Percentiles rank a stretch among this genome's conserved stretches.
Evolutionary conservation across 1,140 invertebrate genomes (phyloP).

Genomic region (Dolichoris vasculosae): DNA sequence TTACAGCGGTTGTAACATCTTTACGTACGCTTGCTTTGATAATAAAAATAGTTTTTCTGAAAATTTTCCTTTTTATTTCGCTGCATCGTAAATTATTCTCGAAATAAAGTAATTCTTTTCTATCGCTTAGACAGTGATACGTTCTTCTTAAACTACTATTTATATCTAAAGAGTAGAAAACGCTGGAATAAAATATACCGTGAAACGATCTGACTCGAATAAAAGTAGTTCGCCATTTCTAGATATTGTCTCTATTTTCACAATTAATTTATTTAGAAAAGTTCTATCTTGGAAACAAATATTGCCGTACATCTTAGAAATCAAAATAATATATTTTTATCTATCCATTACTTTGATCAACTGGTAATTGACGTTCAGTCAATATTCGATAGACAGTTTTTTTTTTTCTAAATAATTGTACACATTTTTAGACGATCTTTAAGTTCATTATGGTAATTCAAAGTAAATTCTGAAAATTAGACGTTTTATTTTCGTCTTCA

Average conservation of each 20-base stretch:
- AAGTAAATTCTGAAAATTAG: neutral
- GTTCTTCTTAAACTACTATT: neutral
- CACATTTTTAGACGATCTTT: neutral
- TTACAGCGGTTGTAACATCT: neutral
- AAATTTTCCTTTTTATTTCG: neutral
- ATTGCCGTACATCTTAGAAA: no score
- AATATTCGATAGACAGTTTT: neutral
- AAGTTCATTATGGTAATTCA: neutral
- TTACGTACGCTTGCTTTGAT: neutral
- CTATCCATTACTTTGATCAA: neutral
- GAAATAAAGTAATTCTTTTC: no score
- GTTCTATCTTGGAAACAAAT: no score
- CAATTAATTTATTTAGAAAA: no score
- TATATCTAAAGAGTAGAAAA: neutral
- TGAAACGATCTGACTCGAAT: neutral
- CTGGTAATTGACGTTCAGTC: neutral
- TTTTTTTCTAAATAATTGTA: neutral
- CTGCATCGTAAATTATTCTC: neutral
- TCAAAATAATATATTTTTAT: no score
- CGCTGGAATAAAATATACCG: neutral
- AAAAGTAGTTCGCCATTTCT: neutral
- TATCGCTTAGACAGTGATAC: no score
- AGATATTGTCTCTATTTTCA: no score
- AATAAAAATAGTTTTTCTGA: neutral
- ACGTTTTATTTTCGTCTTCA: neutral